Evolutionary conservation across 2,113 vertebrate species (phyloP), one percentile per base, ranked within the genome.

Genomic region (Cinclus mexicanus): DNA sequence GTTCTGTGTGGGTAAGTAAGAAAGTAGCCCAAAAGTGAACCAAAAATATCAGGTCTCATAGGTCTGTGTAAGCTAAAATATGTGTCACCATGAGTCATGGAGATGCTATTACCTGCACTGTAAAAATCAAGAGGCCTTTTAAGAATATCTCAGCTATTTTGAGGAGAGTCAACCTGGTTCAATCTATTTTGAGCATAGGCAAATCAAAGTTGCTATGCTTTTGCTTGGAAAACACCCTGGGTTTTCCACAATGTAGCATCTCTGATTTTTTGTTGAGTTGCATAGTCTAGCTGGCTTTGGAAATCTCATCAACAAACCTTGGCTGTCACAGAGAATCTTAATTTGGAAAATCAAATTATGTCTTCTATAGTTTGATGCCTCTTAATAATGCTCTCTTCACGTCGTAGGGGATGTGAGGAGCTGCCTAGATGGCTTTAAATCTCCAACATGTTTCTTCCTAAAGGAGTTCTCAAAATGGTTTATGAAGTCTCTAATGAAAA

Each of bases 41-140:
- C 76, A 93, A 81, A 94, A 94, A 92, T 89, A 92, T 90, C 86
- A 92, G 93, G 63, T 92, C 85, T 93, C 72, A 29, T 67, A 90
- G 88, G 72, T 37, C 49, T 1, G 0, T 69, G 64, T 60, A 67
- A 89, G 41, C 28, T 90, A 57, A 96, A 95, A 90, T 92, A 41
- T 53, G 44, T 93, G 93, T 83, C 83, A 61, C 44, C 15, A 2
- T 92, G 92, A 89, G 83, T 94, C 91, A 64, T 64, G 44, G 41
- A 97, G 87, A 83, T 95, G 88, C 55, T 94, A 29, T 46, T 95
- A 64, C 93, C 86, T 95, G 76, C 55, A 85, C 88, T 79, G 42
- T 82, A 81, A 93, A 85, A 77, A 84, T 93, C 44, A 83, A 90
- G 60, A 89, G 44, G 90, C 52, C 53, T 87, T 96, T 95, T 86